Percentiles rank a stretch among this genome's conserved stretches.
phyloP scores from a whole-genome alignment of 1,140 invertebrate genomes.

The Prorops nasuta region DNA sequence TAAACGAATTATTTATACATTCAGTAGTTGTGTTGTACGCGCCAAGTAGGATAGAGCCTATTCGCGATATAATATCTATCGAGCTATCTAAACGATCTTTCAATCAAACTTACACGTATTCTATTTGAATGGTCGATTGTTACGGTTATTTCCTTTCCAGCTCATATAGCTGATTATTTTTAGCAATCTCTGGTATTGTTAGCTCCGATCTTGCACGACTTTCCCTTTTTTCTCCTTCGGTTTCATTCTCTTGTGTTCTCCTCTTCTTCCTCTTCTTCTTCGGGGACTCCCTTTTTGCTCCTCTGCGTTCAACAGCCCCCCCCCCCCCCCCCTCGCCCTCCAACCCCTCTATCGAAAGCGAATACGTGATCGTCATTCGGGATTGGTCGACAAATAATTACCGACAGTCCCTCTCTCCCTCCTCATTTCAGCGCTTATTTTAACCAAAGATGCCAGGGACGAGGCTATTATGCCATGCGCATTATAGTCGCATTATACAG shows the following conservation, averaged over 20 bases:
- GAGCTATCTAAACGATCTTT: too few species aligned
- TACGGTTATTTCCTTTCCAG: too few species aligned
- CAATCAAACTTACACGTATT: too few species aligned
- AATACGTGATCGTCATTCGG: constrained; percentile 29
- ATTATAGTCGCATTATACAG: constrained; percentile 5
- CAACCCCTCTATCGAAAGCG: too few species aligned
- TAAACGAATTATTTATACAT: too few species aligned
- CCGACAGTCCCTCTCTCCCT: constrained; percentile 3
- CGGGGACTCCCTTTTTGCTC: not conserved
- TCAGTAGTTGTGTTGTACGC: not conserved
- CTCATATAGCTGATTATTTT: too few species aligned
- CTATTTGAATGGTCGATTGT: too few species aligned
- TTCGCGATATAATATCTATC: too few species aligned
- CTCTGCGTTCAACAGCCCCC: not conserved
- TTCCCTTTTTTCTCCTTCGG: too few species aligned
- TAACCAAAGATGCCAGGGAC: not conserved
- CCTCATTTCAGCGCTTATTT: constrained; percentile 3
- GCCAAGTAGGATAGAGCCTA: not conserved
- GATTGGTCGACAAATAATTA: constrained; percentile 25
- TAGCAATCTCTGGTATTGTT: too few species aligned
- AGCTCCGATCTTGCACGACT: too few species aligned
- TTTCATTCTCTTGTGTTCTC: too few species aligned
- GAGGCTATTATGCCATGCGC: constrained; percentile 6
- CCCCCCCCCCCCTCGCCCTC: not conserved
- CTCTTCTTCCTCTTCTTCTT: not conserved